Evolutionary conservation across 2,888 invertebrate genomes (phyloP), one percentile per base, ranked within the genome.

Genomic region (Pristionchus mayeri): DNA sequence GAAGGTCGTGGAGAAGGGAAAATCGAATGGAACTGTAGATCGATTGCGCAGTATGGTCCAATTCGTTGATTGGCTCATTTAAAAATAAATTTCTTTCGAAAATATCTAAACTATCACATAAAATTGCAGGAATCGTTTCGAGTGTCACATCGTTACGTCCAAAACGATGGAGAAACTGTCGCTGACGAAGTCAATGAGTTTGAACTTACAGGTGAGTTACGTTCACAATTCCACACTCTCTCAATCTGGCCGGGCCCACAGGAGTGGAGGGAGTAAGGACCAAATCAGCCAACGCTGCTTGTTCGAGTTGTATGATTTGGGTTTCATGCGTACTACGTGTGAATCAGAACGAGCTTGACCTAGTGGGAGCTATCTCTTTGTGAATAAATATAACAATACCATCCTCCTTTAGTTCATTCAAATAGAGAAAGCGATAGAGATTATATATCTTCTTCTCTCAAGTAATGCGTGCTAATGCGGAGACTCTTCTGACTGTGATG

Each of bases 201-300:
- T 89, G n/a, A 88, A 89, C 16, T 90, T 90, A 52, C 90, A 91
- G 76, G 88, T 87, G 34, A 79, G 54, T n/a, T n/a, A n/a, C n/a
- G n/a, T n/a, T n/a, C n/a, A n/a, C n/a, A n/a, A n/a, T n/a, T n/a
- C n/a, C n/a, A n/a, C n/a, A n/a, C n/a, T 9, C 7, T 44, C 44
- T 6, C 44, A 99, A 98, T 92, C 97, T 99, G 97, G 95, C 97
- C 54, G 95, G 95, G 18, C 97, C 98, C 0, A 94, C 97, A 57
- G 96, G 96, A 75, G 95, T 96, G 83, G 98, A 99, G 93, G 99
- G 99, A 54, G 87, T 88, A 3, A 93, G 91, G 87, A 86, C 91
- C 9, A 78, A 84, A 13, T 82, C 87, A n/a, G 88, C 88, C 57
- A 88, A 90, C 63, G 86, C 87, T 24, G 84, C 75, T 1, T 3